Base-by-base conservation (phyloP, 2,797 vertebrate species). In the Picus viridis region DNA sequence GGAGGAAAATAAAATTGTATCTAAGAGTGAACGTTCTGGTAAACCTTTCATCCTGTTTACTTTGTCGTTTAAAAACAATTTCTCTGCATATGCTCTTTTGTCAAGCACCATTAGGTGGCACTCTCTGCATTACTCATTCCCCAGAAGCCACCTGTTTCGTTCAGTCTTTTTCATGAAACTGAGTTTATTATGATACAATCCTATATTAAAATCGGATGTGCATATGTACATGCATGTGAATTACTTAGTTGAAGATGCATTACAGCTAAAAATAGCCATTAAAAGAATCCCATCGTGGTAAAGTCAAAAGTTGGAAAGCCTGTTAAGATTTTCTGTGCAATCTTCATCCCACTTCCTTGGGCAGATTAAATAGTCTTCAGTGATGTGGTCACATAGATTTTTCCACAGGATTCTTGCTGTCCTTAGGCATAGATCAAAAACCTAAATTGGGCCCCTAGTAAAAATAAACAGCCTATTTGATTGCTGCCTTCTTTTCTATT, bases 81-180 rank as follows among this genome's bases (percentile, higher is more conserved):
- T 10, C 73, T 83, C 41, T 79, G 54, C 10, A 47, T 84, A 6
- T 62, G 70, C 3, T 56, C 70, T 58, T 77, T 88, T 13, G 91
- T 45, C 30, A 73, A 63, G 2, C 24, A 32, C 97, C 97, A 83
- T 93, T 71, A 96, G 98, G 83, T 98, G 98, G 97, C 96, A 69
- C 65, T 53, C 59, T 91, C 58, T 56, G 54, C 81, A 43, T 92
- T 91, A 65, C 15, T 62, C 27, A 8, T 12, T 63, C 12, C 16
- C 15, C 1, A 10, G 36, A 83, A 64, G 63, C 78, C 58, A 53
- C 93, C 89, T 91, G 85, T 2, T 82, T 70, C 67, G 74, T 64
- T 77, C 12, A 73, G 51, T 47, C 39, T 72, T 94, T 65, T 87
- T 71, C 39, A 32, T 26, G 51, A 59, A 88, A 67, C n/a, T 19